phyloP scores from a whole-genome alignment of 2,797 vertebrate genomes.

The Mus minutoides region DNA sequence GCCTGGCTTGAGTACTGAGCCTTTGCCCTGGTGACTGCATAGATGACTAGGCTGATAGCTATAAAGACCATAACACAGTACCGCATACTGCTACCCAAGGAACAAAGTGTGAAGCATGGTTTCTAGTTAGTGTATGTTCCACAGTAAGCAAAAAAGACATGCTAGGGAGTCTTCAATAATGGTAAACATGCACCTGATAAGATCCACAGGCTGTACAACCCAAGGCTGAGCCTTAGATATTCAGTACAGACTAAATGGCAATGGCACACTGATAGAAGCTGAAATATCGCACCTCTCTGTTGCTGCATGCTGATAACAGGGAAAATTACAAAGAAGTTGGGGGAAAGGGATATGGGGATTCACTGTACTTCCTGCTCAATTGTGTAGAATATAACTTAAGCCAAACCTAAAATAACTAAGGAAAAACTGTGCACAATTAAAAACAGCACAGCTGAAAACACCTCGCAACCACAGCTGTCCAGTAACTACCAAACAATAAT shows the following conservation, averaged over 20 bases:
- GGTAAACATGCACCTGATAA: not conserved
- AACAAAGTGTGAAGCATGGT: not conserved
- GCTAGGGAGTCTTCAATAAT: not conserved
- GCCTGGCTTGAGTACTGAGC: not conserved
- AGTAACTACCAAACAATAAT: not conserved
- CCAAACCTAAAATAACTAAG: not conserved
- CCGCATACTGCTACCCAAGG: not conserved
- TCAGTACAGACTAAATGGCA: not conserved
- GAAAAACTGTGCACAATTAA: not conserved
- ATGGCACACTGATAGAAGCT: not conserved
- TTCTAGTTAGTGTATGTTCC: not conserved
- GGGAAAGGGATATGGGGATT: not conserved
- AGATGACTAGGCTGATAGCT: not conserved
- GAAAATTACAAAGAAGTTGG: not conserved
- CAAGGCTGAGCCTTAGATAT: not conserved
- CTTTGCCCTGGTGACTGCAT: not conserved
- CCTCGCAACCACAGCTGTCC: not conserved
- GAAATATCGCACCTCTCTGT: not conserved
- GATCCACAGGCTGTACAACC: not conserved
- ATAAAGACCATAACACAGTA: not conserved
- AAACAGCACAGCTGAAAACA: slow-evolving; percentile 12
- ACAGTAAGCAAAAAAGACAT: slow-evolving; percentile 1
- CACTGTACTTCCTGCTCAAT: not conserved
- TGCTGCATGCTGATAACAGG: not conserved
- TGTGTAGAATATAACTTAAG: slow-evolving; percentile 2